phyloP scores from a whole-genome alignment of 2,888 invertebrate genomes.

The Acanthosepion esculentum region DNA sequence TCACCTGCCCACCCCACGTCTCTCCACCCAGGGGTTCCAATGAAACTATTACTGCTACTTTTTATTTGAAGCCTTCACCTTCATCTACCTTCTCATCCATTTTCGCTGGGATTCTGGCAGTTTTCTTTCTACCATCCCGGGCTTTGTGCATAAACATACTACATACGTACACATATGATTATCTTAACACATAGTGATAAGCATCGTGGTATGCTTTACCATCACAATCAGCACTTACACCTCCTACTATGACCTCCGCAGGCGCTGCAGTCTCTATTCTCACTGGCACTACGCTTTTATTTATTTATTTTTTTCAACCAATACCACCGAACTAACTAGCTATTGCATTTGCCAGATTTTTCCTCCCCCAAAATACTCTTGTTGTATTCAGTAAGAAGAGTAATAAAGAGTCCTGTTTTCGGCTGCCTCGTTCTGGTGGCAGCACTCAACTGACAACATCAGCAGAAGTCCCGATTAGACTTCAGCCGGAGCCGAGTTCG shows the following conservation, averaged over 20 bases:
- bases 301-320: background rate
- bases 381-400: background rate
- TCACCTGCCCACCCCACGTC: background rate
- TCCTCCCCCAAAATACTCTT: conserved; percentile 13
- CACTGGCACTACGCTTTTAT: background rate
- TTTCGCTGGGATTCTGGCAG: background rate
- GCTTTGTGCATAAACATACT: background rate
- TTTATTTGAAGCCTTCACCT: background rate
- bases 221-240: background rate
- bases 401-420: conserved; percentile 45
- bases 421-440: conserved; percentile 45
- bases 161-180: background rate
- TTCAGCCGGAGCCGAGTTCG: conserved; percentile 51
- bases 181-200: background rate
- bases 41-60: background rate
- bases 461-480: conserved; percentile 52
- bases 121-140: background rate
- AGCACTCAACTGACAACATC: conserved; percentile 50
- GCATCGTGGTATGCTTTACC: background rate
- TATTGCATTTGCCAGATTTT: background rate
- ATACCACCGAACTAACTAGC: background rate
- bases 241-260: background rate
- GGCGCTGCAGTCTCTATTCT: background rate
- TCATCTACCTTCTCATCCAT: background rate
- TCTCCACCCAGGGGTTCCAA: background rate